Evolutionary conservation across 2,888 invertebrate genomes (phyloP).

Genomic region (Cephus spinipes): DNA sequence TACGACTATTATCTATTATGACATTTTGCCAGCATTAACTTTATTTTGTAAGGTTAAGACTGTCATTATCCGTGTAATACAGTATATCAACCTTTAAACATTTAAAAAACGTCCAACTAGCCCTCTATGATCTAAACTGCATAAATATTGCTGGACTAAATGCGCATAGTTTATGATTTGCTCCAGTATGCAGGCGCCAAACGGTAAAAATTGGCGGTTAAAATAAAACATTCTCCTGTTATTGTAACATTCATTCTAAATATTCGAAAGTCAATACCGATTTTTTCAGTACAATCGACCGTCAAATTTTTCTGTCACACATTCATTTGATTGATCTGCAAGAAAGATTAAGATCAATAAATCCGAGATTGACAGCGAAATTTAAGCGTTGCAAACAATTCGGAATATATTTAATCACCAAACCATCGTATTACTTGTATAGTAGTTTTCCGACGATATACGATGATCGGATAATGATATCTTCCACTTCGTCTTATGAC

Average conservation of each 20-base stretch:
- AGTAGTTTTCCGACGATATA: slow-evolving; percentile 23
- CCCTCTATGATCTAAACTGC: neutral
- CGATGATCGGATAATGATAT: slow-evolving; percentile 57
- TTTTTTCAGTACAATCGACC: neutral
- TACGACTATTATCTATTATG: neutral
- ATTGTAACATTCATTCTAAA: neutral
- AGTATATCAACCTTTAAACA: neutral
- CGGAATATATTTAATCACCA: slow-evolving; percentile 4
- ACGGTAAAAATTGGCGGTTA: neutral
- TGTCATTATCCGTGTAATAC: neutral
- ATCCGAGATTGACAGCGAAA: neutral
- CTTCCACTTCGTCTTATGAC: slow-evolving; percentile 51
- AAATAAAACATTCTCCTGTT: neutral
- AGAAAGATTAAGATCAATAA: neutral
- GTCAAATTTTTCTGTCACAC: neutral
- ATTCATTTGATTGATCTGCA: neutral
- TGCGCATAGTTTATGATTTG: neutral
- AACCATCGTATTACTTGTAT: neutral
- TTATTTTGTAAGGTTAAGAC: neutral
- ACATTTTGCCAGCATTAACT: neutral
- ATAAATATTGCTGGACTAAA: neutral
- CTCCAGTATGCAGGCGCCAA: neutral
- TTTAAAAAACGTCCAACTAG: neutral
- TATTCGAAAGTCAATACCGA: neutral
- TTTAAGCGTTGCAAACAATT: neutral